These are phyloP conservation scores for Spilogale gracilis DNA, from an alignment of 2,113 vertebrate genomes.

Conservation along the genomic window DNA sequence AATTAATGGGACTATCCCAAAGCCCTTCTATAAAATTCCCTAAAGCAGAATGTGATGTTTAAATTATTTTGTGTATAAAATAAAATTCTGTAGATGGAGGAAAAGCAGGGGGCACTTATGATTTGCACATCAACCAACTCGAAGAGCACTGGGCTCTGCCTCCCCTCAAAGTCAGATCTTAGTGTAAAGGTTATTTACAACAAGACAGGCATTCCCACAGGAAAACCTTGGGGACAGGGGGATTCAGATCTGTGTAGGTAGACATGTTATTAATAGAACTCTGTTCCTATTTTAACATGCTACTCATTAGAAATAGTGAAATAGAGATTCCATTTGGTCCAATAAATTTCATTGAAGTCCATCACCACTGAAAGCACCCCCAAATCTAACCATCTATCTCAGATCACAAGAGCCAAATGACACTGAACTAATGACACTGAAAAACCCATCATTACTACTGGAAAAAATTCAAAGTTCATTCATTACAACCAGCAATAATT, in stretches of 20 bases:
- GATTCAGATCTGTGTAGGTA: neutral
- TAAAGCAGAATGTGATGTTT: neutral
- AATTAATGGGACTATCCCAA: neutral
- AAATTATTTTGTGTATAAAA: constrained; percentile 18
- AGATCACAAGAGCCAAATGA: constrained; percentile 34
- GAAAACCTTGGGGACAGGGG: neutral
- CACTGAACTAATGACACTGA: neutral
- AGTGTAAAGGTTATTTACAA: neutral
- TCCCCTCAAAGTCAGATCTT: neutral
- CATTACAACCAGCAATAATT: neutral
- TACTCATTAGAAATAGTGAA: constrained; percentile 33
- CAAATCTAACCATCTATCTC: neutral
- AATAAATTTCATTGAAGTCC: constrained; percentile 30
- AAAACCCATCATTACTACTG: neutral
- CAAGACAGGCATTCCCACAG: neutral
- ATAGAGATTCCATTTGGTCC: constrained; percentile 22
- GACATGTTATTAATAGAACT: neutral
- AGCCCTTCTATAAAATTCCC: neutral
- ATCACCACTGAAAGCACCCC: neutral
- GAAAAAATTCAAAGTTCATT: constrained; percentile 27
- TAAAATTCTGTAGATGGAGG: neutral
- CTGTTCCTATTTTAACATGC: constrained; percentile 18
- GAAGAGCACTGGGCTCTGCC: neutral
- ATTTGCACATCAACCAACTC: neutral
- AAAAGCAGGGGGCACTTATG: neutral